Evolutionary conservation across 2,888 invertebrate species (phyloP).

Genomic region (Norana najaformis): DNA sequence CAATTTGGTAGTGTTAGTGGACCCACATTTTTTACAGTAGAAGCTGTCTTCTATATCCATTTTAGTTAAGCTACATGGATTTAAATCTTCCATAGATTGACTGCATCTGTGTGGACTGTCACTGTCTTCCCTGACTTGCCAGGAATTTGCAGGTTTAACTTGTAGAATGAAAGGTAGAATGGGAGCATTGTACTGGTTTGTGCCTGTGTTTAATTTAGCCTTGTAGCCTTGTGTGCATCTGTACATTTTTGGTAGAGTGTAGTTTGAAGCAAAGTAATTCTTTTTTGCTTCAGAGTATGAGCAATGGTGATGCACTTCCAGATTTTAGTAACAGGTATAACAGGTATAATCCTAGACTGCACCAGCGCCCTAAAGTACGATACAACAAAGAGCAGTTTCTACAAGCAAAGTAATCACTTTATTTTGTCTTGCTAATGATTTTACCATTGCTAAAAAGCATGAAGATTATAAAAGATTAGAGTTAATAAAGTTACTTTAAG

Average conservation of each 20-base stretch:
- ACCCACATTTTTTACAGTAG: too few relatives aligned
- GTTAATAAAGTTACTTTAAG: neutral
- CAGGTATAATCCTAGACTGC: conserved; percentile 13
- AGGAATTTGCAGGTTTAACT: neutral
- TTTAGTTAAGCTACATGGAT: too few relatives aligned
- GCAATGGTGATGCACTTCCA: neutral
- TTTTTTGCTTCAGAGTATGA: neutral
- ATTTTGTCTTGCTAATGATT: neutral
- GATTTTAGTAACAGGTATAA: neutral
- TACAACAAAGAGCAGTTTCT: conserved; percentile 92
- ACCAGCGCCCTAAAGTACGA: conserved; percentile 56
- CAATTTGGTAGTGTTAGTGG: too few relatives aligned
- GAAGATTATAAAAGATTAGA: too few relatives aligned
- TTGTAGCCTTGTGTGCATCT: neutral
- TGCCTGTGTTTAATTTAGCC: neutral
- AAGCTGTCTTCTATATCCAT: too few relatives aligned
- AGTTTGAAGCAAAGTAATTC: neutral
- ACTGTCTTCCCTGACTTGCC: too few relatives aligned
- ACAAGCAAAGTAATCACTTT: conserved; percentile 80
- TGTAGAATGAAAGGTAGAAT: neutral
- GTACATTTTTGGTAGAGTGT: neutral
- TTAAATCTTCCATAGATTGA: too few relatives aligned
- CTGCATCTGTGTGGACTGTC: too few relatives aligned
- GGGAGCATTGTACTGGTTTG: neutral
- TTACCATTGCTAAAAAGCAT: conserved; percentile 22